These are phyloP conservation scores for Branchellion lobata DNA, from an alignment of 2,888 invertebrate genomes.

Conservation along the genomic window DNA sequence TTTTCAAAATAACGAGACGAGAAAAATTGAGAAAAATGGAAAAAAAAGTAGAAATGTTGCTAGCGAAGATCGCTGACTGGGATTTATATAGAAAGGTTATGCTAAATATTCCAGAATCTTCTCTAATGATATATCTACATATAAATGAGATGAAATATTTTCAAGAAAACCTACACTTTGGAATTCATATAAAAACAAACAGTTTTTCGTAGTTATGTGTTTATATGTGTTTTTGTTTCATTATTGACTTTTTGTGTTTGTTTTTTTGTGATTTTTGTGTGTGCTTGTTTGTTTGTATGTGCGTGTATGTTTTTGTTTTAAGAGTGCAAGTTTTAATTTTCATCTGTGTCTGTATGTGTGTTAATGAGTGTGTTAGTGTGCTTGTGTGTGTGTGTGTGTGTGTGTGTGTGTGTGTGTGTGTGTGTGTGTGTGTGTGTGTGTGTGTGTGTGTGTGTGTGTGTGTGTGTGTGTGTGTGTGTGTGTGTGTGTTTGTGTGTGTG, in stretches of 20 bases:
- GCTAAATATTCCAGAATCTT: background rate
- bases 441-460: too few species aligned
- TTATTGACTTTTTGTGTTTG: too few species aligned
- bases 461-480: too few species aligned
- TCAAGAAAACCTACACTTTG: background rate
- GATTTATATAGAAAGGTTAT: background rate
- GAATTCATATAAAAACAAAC: background rate
- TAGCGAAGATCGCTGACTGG: background rate
- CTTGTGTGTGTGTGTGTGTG: too few species aligned
- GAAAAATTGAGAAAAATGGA: background rate
- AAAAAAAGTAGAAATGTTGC: background rate
- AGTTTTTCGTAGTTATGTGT: background rate
- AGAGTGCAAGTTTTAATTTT: too few species aligned
- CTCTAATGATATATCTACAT: slow-evolving; percentile 1
- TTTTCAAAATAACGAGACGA: background rate
- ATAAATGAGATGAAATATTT: slow-evolving; percentile 15
- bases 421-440: too few species aligned
- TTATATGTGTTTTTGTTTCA: background rate
- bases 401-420: too few species aligned
- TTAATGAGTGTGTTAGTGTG: too few species aligned
- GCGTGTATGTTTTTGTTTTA: background rate
- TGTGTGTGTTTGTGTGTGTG: too few species aligned
- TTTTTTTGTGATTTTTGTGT: background rate
- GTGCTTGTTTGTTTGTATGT: background rate
- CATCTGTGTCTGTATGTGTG: too few species aligned